These are phyloP conservation scores for Zaprionus vittiger DNA, from an alignment of 1,140 invertebrate species.

Conservation along the genomic window DNA sequence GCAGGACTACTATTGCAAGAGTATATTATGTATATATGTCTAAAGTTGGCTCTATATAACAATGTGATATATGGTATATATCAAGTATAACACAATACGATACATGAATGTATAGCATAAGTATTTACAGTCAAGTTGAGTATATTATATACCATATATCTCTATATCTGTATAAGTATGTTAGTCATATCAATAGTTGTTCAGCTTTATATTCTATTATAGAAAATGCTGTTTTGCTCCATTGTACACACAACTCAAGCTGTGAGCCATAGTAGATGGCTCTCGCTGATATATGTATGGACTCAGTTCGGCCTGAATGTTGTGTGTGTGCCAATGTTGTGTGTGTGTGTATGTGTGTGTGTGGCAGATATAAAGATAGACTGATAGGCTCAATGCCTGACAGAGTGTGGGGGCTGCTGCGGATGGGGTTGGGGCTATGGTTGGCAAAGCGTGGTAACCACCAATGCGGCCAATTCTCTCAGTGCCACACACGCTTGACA, in stretches of 20 bases:
- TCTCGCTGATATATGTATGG: constrained; percentile 38
- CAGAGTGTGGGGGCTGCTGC: constrained; percentile 24
- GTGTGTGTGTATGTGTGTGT: constrained; percentile 23
- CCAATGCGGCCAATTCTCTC: constrained; percentile 52
- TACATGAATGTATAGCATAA: too few relatives aligned
- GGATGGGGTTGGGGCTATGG: constrained; percentile 28
- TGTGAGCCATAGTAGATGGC: constrained; percentile 35
- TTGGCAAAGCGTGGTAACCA: constrained; percentile 66
- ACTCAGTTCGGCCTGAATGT: constrained; percentile 4
- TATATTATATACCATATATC: too few relatives aligned
- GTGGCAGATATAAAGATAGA: constrained; percentile 46
- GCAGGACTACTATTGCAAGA: too few relatives aligned
- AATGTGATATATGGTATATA: too few relatives aligned
- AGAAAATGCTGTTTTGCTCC: not conserved
- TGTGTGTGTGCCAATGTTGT: constrained; percentile 21
- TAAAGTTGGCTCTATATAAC: too few relatives aligned
- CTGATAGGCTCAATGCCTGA: constrained; percentile 56
- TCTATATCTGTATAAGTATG: too few relatives aligned
- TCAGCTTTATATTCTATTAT: too few relatives aligned
- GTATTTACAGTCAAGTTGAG: too few relatives aligned
- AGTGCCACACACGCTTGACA: constrained; percentile 21
- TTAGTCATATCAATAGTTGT: too few relatives aligned
- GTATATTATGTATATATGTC: too few relatives aligned
- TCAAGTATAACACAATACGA: too few relatives aligned
- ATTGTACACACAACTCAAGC: constrained; percentile 26